Conservation (phyloP, 2,113 vertebrate genomes). For the Ursus arctos region DNA sequence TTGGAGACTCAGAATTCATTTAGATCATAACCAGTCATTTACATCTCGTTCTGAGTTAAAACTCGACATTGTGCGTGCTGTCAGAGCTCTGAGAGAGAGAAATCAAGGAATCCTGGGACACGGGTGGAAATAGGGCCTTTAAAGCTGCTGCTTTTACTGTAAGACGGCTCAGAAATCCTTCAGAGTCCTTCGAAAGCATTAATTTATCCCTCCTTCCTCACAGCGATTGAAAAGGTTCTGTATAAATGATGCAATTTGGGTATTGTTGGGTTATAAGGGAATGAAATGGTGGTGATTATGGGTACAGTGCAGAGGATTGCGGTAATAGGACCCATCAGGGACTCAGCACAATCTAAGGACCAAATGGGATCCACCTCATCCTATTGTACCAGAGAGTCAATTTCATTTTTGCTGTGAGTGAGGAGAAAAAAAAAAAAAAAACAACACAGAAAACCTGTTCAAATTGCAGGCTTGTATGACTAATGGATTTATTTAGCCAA, state of each 20-base stretch:
- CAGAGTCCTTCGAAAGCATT: neutral
- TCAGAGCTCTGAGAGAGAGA: neutral
- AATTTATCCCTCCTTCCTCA: neutral
- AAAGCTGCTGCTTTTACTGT: neutral
- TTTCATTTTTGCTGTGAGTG: neutral
- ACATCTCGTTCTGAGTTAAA: neutral
- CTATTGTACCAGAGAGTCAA: neutral
- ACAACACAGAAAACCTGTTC: neutral
- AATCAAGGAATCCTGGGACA: neutral
- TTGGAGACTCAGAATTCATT: neutral
- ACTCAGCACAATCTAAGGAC: neutral
- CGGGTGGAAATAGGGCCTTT: neutral
- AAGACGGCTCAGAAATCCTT: neutral
- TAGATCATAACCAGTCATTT: neutral
- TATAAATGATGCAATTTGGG: neutral
- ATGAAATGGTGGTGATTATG: neutral
- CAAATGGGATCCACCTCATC: neutral
- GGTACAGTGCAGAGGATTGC: neutral
- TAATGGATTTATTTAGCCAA: constrained; percentile 65
- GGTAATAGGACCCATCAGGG: neutral
- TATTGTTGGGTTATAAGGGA: neutral
- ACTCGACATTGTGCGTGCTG: neutral
- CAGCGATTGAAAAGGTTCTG: neutral
- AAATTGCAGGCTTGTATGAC: neutral
- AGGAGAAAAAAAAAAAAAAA: neutral